Base-by-base conservation (phyloP, 2,888 invertebrate species). In the Drosophila fulvimacula region DNA sequence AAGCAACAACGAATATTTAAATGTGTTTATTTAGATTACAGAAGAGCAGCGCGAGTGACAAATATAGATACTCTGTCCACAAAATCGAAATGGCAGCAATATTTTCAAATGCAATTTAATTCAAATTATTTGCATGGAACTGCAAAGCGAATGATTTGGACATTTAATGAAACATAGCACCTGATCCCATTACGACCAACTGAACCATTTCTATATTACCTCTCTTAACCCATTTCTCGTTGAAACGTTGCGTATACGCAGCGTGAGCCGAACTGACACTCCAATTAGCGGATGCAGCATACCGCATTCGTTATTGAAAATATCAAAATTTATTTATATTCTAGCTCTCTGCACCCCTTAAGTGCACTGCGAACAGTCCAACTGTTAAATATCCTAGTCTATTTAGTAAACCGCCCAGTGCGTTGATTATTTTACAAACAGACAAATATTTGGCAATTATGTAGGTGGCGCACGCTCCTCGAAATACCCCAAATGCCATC, bases 391-490 rank as follows among this genome's bases (percentile, higher is more conserved):
- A 74, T 34, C 41, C 36, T n/a, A 66, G 60, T 71, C 55, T 32
- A 65, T 74, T 74, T 74, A 30, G 27, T 38, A 57, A 69, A 69
- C 38, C 53, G 36, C 42, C 51, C 49, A 15, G 32, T 10, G n/a
- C 74, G 44, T 64, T 76, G 75, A 76, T 76, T 73, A 76, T 87
- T 84, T 65, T 63, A 55, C 62, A 66, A 69, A 76, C 39, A 69
- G 62, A 53, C 64, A 76, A 79, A 85, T 84, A 76, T 81, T 83
- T 84, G 65, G 79, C 71, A 84, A 87, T 87, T 84, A 38, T 24
- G 52, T 52, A 64, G 81, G 49, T 60, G 63, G 56, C 44, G 64
- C 67, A 15, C 39, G 41, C 39, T 39, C 17, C 36, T 27, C 27
- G 21, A 44, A 57, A 48, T 61, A 36, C 51, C 49, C 66, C 11